Evolutionary conservation across 2,797 vertebrate genomes (phyloP), one percentile per base, ranked within the genome.

Genomic region (Okamejei kenojei): DNA sequence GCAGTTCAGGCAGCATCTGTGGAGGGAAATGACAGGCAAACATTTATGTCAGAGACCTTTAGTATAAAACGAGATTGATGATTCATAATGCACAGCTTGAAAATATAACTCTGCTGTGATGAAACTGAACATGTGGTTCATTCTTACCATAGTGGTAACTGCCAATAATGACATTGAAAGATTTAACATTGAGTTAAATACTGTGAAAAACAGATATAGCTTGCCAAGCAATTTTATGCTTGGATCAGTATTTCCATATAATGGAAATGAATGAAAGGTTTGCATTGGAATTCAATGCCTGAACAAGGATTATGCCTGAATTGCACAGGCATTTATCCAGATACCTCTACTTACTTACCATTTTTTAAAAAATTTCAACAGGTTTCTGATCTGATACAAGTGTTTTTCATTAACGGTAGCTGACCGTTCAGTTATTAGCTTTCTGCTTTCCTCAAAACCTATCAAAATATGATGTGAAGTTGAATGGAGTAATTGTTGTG

Each of bases 331-430:
- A 54, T 92, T 26, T 76, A 54, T 74, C 90, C 68, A 92, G 90
- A 92, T 54, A 32, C 90, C 38, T 76, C 68, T 17, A 45, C 38
- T 91, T 29, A 13, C 38, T 74, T 91, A 73, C 38, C 54, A 29
- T 58, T 91, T 91, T 92, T 92, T 17, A 45, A 45, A 45, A 45
- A 45, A 92, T 76, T 92, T 92, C 45, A 92, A 95, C 95, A 95
- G 93, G 94, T 92, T 93, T 95, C 93, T 93, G 5, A 0, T 29
- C 94, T 93, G 0, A 5, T 93, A 79, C 93, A 93, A 91, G 95
- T 96, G 96, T 95, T 95, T 96, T 95, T 97, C 95, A 96, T 96
- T 97, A 96, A 95, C 71, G 94, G 94, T 95, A 95, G 95, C 95
- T 97, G 96, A 96, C 95, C 96, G 94, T 94, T 94, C 94, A 95